Conservation (phyloP, 2,797 vertebrate species). For the Cryptoprocta ferox region DNA sequence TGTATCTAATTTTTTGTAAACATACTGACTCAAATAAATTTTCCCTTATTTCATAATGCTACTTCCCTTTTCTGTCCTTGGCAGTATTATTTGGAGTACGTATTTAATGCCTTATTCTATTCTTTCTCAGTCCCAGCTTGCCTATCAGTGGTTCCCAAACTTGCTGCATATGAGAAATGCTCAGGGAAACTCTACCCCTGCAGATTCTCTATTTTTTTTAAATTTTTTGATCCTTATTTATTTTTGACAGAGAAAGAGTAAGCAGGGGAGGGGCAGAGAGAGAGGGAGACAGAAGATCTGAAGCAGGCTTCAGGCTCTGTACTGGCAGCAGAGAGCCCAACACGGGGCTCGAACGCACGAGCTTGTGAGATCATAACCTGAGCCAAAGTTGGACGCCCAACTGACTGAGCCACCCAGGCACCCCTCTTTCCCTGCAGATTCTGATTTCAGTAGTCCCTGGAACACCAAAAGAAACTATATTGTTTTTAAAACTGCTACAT, state of each 20-base stretch:
- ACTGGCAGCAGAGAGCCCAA: too few relatives aligned
- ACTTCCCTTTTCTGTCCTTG: neutral
- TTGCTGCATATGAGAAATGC: neutral
- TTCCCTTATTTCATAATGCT: slow-evolving; percentile 23
- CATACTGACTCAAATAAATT: neutral
- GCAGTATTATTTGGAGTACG: neutral
- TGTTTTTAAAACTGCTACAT: neutral
- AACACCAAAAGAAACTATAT: neutral
- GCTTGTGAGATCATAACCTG: too few relatives aligned
- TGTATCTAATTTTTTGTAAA: neutral
- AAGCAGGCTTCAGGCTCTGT: too few relatives aligned
- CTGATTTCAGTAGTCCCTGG: neutral
- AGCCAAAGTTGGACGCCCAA: too few relatives aligned
- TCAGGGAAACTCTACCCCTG: neutral
- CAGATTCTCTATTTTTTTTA: neutral
- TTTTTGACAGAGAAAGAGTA: too few relatives aligned
- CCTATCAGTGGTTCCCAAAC: neutral
- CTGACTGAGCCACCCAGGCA: too few relatives aligned
- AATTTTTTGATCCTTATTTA: too few relatives aligned
- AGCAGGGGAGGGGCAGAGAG: too few relatives aligned
- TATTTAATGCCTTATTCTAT: slow-evolving; percentile 3
- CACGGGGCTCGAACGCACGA: too few relatives aligned
- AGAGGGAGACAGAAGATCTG: too few relatives aligned
- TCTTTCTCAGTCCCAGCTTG: neutral
- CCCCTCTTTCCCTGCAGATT: neutral